These are phyloP conservation scores for Laterallus jamaicensis DNA, from an alignment of 2,113 vertebrate genomes.

Conservation along the genomic window DNA sequence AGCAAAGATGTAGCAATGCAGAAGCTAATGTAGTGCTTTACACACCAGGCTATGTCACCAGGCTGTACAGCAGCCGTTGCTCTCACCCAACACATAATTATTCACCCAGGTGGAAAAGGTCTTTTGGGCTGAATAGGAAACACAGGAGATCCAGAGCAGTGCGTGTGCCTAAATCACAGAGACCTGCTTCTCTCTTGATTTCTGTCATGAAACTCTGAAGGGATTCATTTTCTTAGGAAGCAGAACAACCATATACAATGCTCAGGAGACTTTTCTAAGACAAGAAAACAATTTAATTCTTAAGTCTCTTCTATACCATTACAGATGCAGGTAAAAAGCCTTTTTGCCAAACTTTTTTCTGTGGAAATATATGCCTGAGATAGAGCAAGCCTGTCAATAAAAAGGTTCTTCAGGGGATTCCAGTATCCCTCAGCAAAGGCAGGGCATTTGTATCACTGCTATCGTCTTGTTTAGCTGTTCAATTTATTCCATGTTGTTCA, in stretches of 20 bases:
- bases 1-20: not conserved
- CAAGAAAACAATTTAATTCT: not conserved
- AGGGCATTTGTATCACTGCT: not conserved
- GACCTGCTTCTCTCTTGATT: not conserved
- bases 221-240: not conserved
- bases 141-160: not conserved
- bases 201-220: not conserved
- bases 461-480: not conserved
- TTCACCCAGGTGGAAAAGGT: not conserved
- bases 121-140: not conserved
- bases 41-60: not conserved
- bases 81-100: fast-evolving
- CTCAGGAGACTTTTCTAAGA: not conserved
- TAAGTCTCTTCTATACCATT: not conserved
- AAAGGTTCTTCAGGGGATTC: not conserved
- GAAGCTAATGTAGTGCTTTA: not conserved
- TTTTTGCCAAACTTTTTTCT: not conserved
- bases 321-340: not conserved
- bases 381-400: not conserved
- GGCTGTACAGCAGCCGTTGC: not conserved
- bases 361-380: not conserved
- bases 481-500: not conserved
- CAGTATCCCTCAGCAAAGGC: not conserved
- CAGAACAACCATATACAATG: not conserved
- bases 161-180: fast-evolving